A percentile compares a stretch with the other conserved stretches of the same genome.
Conservation (phyloP, 2,797 vertebrate species). For the Sorex maritimensis region DNA sequence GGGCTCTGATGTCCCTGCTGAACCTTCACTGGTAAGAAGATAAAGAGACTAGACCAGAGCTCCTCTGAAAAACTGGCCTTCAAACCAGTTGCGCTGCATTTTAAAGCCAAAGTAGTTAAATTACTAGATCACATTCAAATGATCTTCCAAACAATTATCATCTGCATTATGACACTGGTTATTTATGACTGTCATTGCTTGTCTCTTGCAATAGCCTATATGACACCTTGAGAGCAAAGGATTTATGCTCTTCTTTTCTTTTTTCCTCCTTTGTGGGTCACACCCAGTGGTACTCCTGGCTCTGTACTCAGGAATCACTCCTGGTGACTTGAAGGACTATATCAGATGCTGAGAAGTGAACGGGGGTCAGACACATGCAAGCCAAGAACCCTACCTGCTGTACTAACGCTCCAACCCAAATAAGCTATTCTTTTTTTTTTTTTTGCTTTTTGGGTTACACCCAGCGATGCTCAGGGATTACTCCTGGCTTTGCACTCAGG, state of each 20-base stretch:
- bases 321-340: too few species aligned
- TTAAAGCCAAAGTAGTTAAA: neutral
- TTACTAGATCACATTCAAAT: neutral
- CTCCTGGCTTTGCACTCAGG: too few species aligned
- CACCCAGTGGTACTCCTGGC: too few species aligned
- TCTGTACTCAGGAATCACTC: too few species aligned
- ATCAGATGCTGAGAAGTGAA: too few species aligned
- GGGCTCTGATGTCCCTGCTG: neutral
- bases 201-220: neutral
- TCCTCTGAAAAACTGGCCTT: conserved; percentile 20
- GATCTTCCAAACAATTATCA: conserved; percentile 1
- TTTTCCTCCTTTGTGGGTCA: too few species aligned
- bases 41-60: neutral
- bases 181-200: neutral
- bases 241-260: neutral
- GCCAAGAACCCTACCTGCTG: too few species aligned
- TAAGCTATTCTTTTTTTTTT: too few species aligned
- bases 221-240: neutral
- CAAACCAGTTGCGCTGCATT: neutral
- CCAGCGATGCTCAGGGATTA: too few species aligned
- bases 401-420: too few species aligned
- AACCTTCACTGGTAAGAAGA: neutral
- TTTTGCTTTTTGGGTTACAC: too few species aligned
- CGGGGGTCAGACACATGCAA: too few species aligned
- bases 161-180: neutral